Evolutionary conservation across 2,113 vertebrate genomes (phyloP), one percentile per base, ranked within the genome.

Genomic region (Sceloporus tristichus): DNA sequence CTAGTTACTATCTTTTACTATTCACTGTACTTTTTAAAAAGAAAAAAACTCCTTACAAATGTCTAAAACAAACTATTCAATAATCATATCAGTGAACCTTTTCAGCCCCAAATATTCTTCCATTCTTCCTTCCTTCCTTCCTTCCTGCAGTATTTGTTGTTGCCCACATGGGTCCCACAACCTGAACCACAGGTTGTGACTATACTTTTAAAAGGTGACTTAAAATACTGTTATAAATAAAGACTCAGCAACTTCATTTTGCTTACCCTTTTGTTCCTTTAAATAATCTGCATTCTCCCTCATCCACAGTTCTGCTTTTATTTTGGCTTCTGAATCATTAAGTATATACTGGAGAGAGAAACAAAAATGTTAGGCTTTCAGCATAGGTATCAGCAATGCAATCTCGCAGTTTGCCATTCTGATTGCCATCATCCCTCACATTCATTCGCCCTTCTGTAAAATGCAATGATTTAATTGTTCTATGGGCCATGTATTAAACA

Each of bases 291-390:
- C 98, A 54, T 99, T 99, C 92, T 99, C 98, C 83, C 97, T 97
- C 98, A 98, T 98, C 99, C 98, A 99, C 62, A 99, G 95, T 80
- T 98, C 98, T 0, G 98, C 98, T 96, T 99, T 99, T 89, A 99
- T 95, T 18, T 98, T 96, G 87, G 99, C 95, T 94, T 99, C 99
- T 0, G 96, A 92, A 80, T 99, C 98, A 0, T 97, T 97, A 85
- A 99, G 97, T 91, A 99, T 98, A 91, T 99, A 99, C 99, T 99
- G 93, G 53, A 59, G 85, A 87, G 27, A 66, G 91, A 94, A 92
- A 89, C 38, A 93, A 71, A 91, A 84, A 91, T 90, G 77, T 90
- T 75, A 82, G 87, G 25, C 76, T 71, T 94, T 91, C 78, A 92
- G 90, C 91, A 93, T 85, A 40, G 29, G 53, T 0, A 79, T 16